Conservation (phyloP, 64 coral and sea anemone species). For the Cladopsammia gracilis region DNA sequence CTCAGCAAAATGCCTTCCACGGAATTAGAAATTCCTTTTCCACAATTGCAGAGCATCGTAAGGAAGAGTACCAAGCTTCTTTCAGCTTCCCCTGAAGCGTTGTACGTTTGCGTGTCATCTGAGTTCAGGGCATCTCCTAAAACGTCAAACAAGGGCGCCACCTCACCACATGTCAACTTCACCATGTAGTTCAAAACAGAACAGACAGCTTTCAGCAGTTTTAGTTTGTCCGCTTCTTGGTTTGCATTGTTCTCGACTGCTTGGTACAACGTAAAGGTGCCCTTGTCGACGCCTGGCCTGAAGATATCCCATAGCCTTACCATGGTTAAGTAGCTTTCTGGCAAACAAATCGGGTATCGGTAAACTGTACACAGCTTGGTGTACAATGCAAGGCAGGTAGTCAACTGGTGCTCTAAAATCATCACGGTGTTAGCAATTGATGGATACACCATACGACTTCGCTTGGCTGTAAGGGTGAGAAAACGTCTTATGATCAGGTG, state of each 20-base stretch:
- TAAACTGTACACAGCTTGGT: conserved; percentile 22
- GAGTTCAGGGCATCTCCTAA: conserved; percentile 65
- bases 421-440: conserved; percentile 89
- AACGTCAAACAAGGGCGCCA: conserved; percentile 55
- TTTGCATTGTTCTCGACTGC: conserved; percentile 65
- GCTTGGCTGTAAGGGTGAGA: conserved; percentile 70
- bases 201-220: neutral
- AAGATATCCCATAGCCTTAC: conserved; percentile 76
- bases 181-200: conserved; percentile 76
- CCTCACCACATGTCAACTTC: conserved; percentile 66
- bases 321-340: conserved; percentile 83
- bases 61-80: conserved; percentile 80
- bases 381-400: conserved; percentile 76
- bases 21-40: conserved; percentile 44
- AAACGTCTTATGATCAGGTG: conserved; percentile 68
- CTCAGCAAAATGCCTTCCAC: conserved; percentile 51
- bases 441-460: conserved; percentile 54
- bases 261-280: conserved; percentile 28
- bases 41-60: conserved; percentile 92
- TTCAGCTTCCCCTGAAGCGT: conserved; percentile 63
- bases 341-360: conserved; percentile 67
- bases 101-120: neutral
- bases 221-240: neutral
- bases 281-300: conserved; percentile 20
- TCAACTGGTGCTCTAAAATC: conserved; percentile 92